Conservation (phyloP, 1,140 invertebrate genomes). For the Papilio helenus region DNA sequence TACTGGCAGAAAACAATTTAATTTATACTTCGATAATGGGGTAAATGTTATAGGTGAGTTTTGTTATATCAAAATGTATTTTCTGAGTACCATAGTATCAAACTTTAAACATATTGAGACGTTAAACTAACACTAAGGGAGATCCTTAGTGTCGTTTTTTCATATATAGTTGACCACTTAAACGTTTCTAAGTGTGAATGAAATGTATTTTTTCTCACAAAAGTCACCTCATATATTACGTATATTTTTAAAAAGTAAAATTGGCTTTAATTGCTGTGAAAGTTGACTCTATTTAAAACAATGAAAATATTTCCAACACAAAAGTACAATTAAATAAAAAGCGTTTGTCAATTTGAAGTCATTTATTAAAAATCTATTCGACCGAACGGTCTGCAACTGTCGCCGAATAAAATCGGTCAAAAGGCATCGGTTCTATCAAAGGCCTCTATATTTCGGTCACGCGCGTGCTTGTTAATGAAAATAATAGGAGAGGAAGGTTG, state of each 20-base stretch:
- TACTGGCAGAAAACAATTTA: background rate
- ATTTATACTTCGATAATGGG: background rate
- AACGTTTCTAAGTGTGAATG: too few species aligned
- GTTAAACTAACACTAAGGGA: too few species aligned
- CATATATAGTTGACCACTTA: too few species aligned
- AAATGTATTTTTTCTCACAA: too few species aligned
- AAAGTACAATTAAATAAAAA: conserved; percentile 8
- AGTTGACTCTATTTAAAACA: conserved; percentile 2
- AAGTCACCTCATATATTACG: background rate
- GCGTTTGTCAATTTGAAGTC: background rate
- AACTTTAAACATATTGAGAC: background rate
- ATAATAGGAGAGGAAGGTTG: conserved; percentile 68
- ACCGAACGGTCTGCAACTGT: conserved; percentile 26
- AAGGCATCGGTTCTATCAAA: conserved; percentile 57
- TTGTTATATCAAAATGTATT: background rate
- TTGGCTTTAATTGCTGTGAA: background rate
- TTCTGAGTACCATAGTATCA: background rate
- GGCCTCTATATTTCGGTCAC: conserved; percentile 72
- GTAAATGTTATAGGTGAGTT: background rate
- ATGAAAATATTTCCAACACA: background rate
- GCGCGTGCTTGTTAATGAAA: conserved; percentile 70
- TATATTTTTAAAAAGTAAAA: background rate
- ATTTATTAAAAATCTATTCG: conserved; percentile 30
- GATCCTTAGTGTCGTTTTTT: too few species aligned
- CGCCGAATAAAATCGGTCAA: conserved; percentile 55